Base-by-base conservation (phyloP, 2,113 vertebrate genomes). In the Arenaria interpres region DNA sequence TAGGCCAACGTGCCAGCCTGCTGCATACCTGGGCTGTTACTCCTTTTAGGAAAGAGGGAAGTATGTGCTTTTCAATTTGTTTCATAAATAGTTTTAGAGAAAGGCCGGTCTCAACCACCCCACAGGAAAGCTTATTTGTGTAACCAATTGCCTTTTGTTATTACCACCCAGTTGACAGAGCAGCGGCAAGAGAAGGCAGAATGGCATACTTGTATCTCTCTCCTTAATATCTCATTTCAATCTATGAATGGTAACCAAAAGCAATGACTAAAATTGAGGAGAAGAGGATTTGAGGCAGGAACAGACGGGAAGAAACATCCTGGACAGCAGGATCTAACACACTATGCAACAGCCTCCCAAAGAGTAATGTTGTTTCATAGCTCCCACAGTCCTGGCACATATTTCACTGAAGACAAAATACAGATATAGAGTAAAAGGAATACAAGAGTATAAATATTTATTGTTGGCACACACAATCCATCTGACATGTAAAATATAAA, bases 261-360 rank as follows among this genome's bases (percentile, higher is more conserved):
- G 48, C 46, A 84, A 69, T 5, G 7, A 79, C 91, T 88, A 82
- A 75, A 93, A 91, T 1, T 37, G 51, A 93, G 56, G 83, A 85
- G 82, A 68, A 78, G 56, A 64, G 79, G 92, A 93, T 78, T 16
- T 74, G 66, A 90, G 85, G 90, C 92, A 96, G 83, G 83, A 96
- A 94, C 95, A 97, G 92, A 95, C 90, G 92, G 93, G 66, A 92
- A 78, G 80, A 93, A 86, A 94, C 86, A 94, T 92, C 92, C 95
- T 79, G 92, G 86, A 57, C 73, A 90, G 97, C 86, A 92, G 86
- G 95, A 95, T 87, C 56, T 81, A 91, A 94, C 83, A 89, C 74
- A 75, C 75, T 66, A 35, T 21, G 7, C 63, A 93, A 8, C 77
- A 86, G 79, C 4, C 86, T 92, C 90, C 68, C 73, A 18, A 84